phyloP scores from a whole-genome alignment of 2,797 vertebrate species.

The Dipus sagitta region DNA sequence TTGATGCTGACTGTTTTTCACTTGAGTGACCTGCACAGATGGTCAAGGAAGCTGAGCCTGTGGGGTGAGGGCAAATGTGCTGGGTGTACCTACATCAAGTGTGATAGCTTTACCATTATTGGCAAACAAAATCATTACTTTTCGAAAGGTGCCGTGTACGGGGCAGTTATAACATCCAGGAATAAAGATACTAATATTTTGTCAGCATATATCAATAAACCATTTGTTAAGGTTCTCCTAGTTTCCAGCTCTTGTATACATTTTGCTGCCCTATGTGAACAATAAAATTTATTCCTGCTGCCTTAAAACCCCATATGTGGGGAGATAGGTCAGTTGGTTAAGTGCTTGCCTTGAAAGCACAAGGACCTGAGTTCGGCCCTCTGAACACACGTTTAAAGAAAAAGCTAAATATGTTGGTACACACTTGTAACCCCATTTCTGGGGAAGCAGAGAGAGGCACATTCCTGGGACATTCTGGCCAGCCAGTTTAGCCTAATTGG shows the following conservation, averaged over 20 bases:
- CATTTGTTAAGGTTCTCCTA: constrained; percentile 31
- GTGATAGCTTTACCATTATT: constrained; percentile 43
- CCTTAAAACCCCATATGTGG: constrained; percentile 63
- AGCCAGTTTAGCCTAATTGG: too few species aligned
- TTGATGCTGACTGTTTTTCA: constrained; percentile 30
- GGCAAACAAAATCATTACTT: constrained; percentile 34
- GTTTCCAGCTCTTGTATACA: constrained; percentile 52
- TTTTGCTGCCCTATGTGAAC: constrained; percentile 64
- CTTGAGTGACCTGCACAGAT: neutral
- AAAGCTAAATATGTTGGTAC: too few species aligned
- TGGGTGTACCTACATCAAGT: constrained; percentile 48
- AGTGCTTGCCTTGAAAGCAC: too few species aligned
- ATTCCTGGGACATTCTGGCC: too few species aligned
- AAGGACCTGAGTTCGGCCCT: too few species aligned
- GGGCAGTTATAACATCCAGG: constrained; percentile 60
- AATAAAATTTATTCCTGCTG: constrained; percentile 76
- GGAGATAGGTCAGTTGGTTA: too few species aligned
- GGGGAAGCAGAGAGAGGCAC: too few species aligned
- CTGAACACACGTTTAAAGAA: too few species aligned
- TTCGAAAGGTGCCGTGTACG: constrained; percentile 63
- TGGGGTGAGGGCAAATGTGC: too few species aligned
- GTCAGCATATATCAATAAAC: neutral
- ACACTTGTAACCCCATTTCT: too few species aligned
- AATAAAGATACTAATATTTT: neutral
- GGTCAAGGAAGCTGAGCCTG: too few species aligned